Conservation (phyloP, 2,113 vertebrate genomes). For the Alaudala cheleensis region DNA sequence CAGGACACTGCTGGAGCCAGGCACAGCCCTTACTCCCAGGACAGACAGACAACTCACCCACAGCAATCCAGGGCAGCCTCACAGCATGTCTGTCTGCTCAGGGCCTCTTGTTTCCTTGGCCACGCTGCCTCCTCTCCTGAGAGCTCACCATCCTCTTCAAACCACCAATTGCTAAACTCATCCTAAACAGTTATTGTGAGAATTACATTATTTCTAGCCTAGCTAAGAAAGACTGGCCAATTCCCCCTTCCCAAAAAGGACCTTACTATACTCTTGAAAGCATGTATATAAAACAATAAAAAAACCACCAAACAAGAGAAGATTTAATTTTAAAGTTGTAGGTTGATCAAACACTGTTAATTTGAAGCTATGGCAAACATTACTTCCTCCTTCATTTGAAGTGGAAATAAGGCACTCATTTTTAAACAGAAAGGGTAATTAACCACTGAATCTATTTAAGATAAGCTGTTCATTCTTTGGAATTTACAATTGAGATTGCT, state of each 20-base stretch:
- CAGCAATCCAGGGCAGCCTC: not conserved
- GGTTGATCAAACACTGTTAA: conserved; percentile 18
- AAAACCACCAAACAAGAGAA: not conserved
- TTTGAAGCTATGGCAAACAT: conserved; percentile 53
- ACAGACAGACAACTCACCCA: not conserved
- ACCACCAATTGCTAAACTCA: not conserved
- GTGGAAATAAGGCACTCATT: conserved; percentile 62
- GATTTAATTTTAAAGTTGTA: conserved; percentile 19
- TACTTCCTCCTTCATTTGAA: conserved; percentile 57
- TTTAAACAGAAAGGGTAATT: conserved; percentile 67
- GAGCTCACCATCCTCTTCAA: not conserved
- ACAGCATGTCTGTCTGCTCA: not conserved
- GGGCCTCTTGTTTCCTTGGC: not conserved
- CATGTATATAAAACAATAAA: not conserved
- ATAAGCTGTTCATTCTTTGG: conserved; percentile 38
- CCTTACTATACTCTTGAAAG: not conserved
- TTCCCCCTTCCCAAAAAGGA: not conserved
- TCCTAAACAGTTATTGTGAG: not conserved
- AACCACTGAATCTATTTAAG: conserved; percentile 63
- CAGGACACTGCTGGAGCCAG: not conserved
- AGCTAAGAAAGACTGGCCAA: not conserved
- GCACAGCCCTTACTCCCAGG: not conserved
- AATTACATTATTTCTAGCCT: not conserved
- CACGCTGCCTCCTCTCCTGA: not conserved
- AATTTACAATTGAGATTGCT: conserved; percentile 52